Conservation (phyloP, 2,797 vertebrate genomes). For the Tadarida brasiliensis region DNA sequence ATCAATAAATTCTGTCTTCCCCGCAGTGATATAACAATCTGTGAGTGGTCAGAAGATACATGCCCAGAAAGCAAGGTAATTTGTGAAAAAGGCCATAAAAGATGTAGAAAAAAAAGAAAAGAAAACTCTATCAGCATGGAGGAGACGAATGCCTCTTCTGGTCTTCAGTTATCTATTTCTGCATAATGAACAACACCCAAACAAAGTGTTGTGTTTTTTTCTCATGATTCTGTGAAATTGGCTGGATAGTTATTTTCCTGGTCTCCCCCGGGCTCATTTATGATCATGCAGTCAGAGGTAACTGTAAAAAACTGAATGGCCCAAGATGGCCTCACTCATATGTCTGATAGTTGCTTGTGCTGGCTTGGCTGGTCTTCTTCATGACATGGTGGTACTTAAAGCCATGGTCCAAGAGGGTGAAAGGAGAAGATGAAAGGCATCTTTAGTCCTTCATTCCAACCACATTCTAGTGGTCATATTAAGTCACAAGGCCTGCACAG, state of each 20-base stretch:
- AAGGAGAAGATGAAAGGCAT: neutral
- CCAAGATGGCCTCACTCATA: neutral
- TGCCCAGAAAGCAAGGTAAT: constrained; percentile 33
- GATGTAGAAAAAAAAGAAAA: neutral
- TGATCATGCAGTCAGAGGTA: neutral
- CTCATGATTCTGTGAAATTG: neutral
- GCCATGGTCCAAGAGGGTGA: neutral
- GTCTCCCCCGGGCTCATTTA: neutral
- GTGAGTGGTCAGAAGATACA: neutral
- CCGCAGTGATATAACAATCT: neutral
- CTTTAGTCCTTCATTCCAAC: neutral
- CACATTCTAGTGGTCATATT: neutral
- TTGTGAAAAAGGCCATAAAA: neutral
- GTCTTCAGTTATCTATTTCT: neutral
- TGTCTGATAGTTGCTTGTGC: neutral
- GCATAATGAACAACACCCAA: neutral
- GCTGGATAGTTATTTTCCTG: neutral
- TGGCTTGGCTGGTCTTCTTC: neutral
- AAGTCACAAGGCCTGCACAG: neutral
- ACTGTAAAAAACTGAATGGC: neutral
- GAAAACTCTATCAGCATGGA: neutral
- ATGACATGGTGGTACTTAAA: neutral
- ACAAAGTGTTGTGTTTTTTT: neutral
- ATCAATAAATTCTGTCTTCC: neutral
- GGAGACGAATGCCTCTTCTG: neutral